Evolutionary conservation across 2,113 vertebrate genomes (phyloP), one percentile per base, ranked within the genome.

Genomic region (Micromys minutus): DNA sequence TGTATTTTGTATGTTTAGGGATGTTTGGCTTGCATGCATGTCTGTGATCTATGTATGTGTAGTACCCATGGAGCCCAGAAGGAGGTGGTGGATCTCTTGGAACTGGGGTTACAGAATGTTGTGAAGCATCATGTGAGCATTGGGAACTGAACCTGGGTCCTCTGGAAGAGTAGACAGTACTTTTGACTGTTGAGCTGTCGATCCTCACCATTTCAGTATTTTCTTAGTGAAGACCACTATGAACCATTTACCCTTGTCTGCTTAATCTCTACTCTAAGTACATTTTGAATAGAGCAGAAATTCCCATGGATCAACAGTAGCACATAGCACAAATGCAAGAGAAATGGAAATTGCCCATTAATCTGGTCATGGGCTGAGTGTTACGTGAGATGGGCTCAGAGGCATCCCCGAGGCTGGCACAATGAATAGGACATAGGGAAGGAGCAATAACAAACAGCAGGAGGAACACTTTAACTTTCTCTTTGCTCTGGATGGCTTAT

Each of bases 261-360:
- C 10, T 17, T 97, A 97, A 95, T 97, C 96, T 97, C 79, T 63
- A n/a, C 93, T 97, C 89, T 97, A 50, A 96, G 63, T 26, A 93
- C 88, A 69, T 90, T 96, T 97, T 94, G 93, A 97, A 39, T 15
- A 8, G 91, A 17, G n/a, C 22, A 89, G 24, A 93, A 91, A 91
- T 55, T 12, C 15, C 29, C 61, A 50, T 29, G 42, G 50, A 79
- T 22, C 42, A 52, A 65, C 7, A 55, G 22, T 11, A 36, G 19
- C 21, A 3, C 65, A 39, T n/a, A n/a, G 2, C 0, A 1, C 9
- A 29, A 15, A 39, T 26, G 24, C 21, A 76, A 26, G 22, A 34
- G n/a, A 61, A 24, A 57, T 12, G 3, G 39, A 19, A 34, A 15
- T 29, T 36, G 39, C 39, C 29, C 7, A 55, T 17, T 19, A 7